Evolutionary conservation across 2,888 invertebrate species (phyloP).

Genomic region (Cetonia aurata): DNA sequence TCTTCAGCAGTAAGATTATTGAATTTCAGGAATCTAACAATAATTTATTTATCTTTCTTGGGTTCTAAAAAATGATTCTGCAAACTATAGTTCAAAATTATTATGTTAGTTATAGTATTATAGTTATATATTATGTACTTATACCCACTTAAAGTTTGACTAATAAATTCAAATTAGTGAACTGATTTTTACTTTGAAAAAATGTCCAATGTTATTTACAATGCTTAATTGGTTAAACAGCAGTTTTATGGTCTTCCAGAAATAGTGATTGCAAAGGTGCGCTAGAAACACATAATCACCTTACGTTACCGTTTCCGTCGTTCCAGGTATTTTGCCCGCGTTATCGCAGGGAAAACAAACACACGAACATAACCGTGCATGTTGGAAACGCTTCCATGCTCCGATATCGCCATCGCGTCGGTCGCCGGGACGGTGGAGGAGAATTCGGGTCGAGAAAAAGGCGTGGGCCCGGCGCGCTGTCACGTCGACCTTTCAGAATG

Average conservation of each 20-base stretch:
- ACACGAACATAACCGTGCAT: background rate
- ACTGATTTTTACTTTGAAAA: too few relatives aligned
- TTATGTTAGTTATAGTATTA: too few relatives aligned
- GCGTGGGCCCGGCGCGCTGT: slow-evolving; percentile 15
- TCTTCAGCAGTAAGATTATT: too few relatives aligned
- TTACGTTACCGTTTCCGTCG: slow-evolving; percentile 27
- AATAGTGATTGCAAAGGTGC: slow-evolving; percentile 9
- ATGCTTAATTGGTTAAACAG: background rate
- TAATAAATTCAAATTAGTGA: too few relatives aligned
- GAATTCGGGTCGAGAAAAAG: slow-evolving; percentile 29
- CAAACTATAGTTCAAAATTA: too few relatives aligned
- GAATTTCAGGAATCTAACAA: too few relatives aligned
- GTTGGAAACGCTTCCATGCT: slow-evolving; percentile 7
- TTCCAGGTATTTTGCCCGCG: slow-evolving; percentile 28
- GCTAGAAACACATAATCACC: slow-evolving; percentile 5
- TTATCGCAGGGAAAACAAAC: slow-evolving; percentile 31
- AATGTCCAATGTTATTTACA: too few relatives aligned
- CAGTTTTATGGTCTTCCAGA: background rate
- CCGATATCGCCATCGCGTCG: background rate
- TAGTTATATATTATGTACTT: too few relatives aligned
- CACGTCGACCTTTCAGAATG: slow-evolving; percentile 28
- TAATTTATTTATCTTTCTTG: too few relatives aligned
- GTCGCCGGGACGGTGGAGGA: background rate
- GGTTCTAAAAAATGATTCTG: too few relatives aligned
- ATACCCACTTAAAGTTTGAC: too few relatives aligned